Evolutionary conservation across 2,113 vertebrate genomes (phyloP).

Genomic region (Lasiurus borealis): DNA sequence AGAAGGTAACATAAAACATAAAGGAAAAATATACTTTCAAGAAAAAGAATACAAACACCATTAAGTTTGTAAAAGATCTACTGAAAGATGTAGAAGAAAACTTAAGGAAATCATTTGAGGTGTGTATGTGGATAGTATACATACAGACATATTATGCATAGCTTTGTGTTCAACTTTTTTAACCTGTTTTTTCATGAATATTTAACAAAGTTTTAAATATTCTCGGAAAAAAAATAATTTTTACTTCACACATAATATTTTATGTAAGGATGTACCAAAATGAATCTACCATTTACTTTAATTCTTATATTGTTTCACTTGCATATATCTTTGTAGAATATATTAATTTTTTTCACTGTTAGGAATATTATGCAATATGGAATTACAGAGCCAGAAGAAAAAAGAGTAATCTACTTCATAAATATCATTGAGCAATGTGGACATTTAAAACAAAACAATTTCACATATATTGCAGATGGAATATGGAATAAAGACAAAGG

Average conservation of each 20-base stretch:
- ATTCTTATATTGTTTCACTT: background rate
- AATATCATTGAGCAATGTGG: background rate
- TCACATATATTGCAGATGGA: background rate
- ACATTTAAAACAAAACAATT: background rate
- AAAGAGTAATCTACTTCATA: background rate
- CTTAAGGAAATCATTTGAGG: background rate
- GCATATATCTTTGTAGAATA: background rate
- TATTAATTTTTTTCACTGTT: background rate
- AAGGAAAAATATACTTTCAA: background rate
- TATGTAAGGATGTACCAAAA: background rate
- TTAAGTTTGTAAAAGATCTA: background rate
- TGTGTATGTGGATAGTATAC: background rate
- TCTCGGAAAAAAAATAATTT: background rate
- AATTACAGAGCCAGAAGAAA: background rate
- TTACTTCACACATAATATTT: background rate
- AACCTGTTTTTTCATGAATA: background rate
- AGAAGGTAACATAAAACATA: background rate
- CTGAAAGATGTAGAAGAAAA: background rate
- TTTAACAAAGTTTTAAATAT: background rate
- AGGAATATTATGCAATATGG: background rate
- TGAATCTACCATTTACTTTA: background rate
- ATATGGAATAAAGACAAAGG: background rate
- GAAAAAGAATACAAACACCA: background rate
- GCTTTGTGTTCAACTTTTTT: background rate
- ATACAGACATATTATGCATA: background rate